phyloP scores from a whole-genome alignment of 2,888 invertebrate genomes.

The Phortica magna region DNA sequence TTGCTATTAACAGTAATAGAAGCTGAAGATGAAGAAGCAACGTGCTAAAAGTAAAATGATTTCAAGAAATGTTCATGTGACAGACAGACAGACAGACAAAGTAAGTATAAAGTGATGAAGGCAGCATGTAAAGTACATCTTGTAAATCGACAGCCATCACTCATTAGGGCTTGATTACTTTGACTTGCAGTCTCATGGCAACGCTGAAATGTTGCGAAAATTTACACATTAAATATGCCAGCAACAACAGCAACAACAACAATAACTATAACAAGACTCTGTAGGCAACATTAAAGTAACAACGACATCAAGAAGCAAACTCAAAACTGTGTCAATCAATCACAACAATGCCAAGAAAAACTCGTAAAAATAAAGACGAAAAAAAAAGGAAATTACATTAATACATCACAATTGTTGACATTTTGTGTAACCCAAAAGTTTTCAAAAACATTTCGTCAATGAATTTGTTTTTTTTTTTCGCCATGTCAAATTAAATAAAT shows the following conservation, averaged over 20 bases:
- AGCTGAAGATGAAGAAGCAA: background rate
- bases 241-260: background rate
- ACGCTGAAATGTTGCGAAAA: background rate
- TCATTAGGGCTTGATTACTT: slow-evolving; percentile 59
- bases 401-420: background rate
- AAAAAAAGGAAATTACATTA: background rate
- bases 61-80: too few species aligned
- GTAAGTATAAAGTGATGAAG: too few species aligned
- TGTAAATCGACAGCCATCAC: slow-evolving; percentile 47
- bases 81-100: too few species aligned
- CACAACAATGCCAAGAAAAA: background rate
- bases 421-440: background rate
- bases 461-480: too few species aligned
- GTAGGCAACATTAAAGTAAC: background rate
- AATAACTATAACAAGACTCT: background rate
- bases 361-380: background rate
- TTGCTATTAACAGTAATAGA: background rate
- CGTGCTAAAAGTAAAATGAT: too few species aligned
- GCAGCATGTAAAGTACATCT: background rate
- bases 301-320: background rate
- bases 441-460: too few species aligned
- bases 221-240: slow-evolving; percentile 15
- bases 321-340: background rate
- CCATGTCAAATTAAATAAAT: slow-evolving; percentile 44
- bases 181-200: slow-evolving; percentile 3